Conservation (phyloP, 2,888 invertebrate species). For the Reticulitermes lucifugus region DNA sequence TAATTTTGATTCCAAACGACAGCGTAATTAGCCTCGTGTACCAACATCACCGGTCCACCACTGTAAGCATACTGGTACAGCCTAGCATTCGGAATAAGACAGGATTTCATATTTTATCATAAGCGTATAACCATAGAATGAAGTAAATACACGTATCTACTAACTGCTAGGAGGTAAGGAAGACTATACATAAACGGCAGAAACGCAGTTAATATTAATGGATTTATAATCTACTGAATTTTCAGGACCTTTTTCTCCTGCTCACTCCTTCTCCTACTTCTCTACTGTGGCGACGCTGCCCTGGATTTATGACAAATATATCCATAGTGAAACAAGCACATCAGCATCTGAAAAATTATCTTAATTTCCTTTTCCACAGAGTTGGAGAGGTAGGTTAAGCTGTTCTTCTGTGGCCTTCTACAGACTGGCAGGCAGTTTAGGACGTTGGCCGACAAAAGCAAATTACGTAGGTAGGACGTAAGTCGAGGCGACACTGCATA, state of each 20-base stretch:
- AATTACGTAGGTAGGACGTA: not conserved
- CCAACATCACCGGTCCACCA: not conserved
- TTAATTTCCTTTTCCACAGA: slow-evolving; percentile 49
- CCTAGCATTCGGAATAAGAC: slow-evolving; percentile 28
- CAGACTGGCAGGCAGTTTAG: not conserved
- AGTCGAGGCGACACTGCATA: slow-evolving; percentile 19
- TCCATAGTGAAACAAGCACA: slow-evolving; percentile 46
- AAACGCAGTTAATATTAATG: slow-evolving; percentile 57
- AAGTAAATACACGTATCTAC: not conserved
- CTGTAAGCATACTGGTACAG: not conserved
- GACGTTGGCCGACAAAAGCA: not conserved
- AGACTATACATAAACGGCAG: slow-evolving; percentile 20
- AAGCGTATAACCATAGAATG: slow-evolving; percentile 31
- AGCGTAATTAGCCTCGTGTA: not conserved
- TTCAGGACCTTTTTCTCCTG: slow-evolving; percentile 57
- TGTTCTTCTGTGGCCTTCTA: not conserved
- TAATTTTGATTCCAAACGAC: no score
- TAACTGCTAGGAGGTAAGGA: not conserved
- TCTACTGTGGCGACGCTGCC: slow-evolving; percentile 33
- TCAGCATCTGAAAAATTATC: slow-evolving; percentile 49
- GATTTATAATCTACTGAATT: slow-evolving; percentile 63
- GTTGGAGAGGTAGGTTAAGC: slow-evolving; percentile 43
- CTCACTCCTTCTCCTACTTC: slow-evolving; percentile 31
- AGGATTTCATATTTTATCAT: slow-evolving; percentile 36
- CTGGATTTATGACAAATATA: slow-evolving; percentile 39